Conservation (phyloP, 2,888 invertebrate genomes). For the Drosophila niveifrons region DNA sequence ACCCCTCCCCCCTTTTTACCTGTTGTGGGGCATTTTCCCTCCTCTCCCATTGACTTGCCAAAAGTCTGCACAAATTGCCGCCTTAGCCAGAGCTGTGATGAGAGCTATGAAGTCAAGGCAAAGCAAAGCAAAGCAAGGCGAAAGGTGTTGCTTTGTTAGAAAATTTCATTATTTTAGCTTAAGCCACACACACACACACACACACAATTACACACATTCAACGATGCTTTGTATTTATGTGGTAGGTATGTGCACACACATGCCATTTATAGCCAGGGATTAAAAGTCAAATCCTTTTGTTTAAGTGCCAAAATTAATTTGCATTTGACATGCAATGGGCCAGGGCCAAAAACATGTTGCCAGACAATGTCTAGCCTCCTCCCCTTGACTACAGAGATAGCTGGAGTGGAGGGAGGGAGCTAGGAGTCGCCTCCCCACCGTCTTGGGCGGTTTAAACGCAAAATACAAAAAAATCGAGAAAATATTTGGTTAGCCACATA, state of each 20-base stretch:
- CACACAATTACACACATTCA: slow-evolving; percentile 3
- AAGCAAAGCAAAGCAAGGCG: slow-evolving; percentile 6
- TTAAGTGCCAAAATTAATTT: slow-evolving; percentile 80
- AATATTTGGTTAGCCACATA: slow-evolving; percentile 62
- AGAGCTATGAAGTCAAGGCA: slow-evolving; percentile 37
- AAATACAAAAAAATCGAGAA: slow-evolving; percentile 16
- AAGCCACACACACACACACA: slow-evolving; percentile 53
- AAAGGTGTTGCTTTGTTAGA: slow-evolving; percentile 78
- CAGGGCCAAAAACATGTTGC: slow-evolving; percentile 69
- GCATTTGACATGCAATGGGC: slow-evolving; percentile 79
- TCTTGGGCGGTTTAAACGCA: slow-evolving; percentile 42
- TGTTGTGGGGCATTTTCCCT: background rate
- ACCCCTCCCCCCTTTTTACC: slow-evolving; percentile 8
- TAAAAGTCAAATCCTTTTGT: slow-evolving; percentile 80
- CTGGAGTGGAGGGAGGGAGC: background rate
- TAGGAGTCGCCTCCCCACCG: background rate
- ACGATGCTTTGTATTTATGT: slow-evolving; percentile 53
- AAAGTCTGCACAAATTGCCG: slow-evolving; percentile 71
- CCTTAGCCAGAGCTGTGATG: slow-evolving; percentile 59
- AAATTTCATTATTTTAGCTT: slow-evolving; percentile 81
- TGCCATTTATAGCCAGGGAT: slow-evolving; percentile 81
- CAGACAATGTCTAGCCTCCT: slow-evolving; percentile 45
- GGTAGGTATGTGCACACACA: slow-evolving; percentile 70
- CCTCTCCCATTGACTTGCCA: slow-evolving; percentile 6
- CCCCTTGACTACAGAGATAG: background rate